Base-by-base conservation (phyloP, 2,888 invertebrate species). In the Fissipunctia ypsillon region DNA sequence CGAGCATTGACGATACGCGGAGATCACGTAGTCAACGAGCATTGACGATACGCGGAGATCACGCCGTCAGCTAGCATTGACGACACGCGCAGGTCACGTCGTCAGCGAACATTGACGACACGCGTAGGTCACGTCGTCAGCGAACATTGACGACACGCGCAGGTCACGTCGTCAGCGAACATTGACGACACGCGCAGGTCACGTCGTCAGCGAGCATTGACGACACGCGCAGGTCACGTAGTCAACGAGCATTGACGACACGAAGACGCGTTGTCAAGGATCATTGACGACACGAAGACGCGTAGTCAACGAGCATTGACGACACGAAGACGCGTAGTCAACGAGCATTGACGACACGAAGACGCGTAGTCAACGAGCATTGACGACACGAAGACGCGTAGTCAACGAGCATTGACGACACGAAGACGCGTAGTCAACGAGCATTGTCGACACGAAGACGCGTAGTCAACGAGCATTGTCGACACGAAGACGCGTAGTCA, bases 201-300 rank as follows among this genome's bases (percentile, higher is more conserved):
- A 59, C 45, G 71, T 19, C 1, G 76, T 6, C 70, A 35, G 10
- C 73, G 59, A 73, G 41, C 64, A 73, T 73, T 73, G 77, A 60
- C 76, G 70, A 69, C 3, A 25, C 60, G 75, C n/a, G n/a, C n/a
- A 48, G 45, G 4, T 19, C 63, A 43, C 75, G 50, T 4, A 2
- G 73, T 56, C 79, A 72, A 3, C 77, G 80, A 78, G 28, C 80
- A 72, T 72, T 78, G 77, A 72, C 72, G 79, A 66, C 0, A 54
- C 65, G 73, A 45, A n/a, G 10, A 25, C 63, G 60, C 80, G 57
- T 41, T 0, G 63, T 80, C 63, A 80, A 2, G 64, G 80, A 73
- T 2, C 68, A 80, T 78, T 78, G 78, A 64, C 78, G 76, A 77
- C 14, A 60, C 60, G 78, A 19, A 10, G 31, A 41, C 77, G 57